phyloP scores from a whole-genome alignment of 2,888 invertebrate species.

The Alentia gelatinosa region DNA sequence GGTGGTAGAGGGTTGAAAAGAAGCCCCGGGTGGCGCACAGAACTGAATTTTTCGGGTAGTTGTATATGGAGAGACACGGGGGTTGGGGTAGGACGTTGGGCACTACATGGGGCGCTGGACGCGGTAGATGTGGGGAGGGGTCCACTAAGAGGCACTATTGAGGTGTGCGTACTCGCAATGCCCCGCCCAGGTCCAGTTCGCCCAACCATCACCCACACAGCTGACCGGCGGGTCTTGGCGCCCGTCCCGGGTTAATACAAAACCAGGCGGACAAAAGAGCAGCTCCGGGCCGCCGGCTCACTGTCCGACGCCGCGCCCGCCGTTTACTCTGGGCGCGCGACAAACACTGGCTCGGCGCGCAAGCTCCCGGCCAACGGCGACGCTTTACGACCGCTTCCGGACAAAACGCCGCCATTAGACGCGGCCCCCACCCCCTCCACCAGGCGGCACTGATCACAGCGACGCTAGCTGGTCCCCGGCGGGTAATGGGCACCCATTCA shows the following conservation, averaged over 20 bases:
- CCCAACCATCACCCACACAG: neutral
- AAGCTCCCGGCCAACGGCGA: neutral
- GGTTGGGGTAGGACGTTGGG: no score
- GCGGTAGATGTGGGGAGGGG: no score
- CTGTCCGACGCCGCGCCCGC: neutral
- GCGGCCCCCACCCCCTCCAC: neutral
- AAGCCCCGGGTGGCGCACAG: neutral
- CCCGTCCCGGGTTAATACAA: neutral
- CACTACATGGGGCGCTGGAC: no score
- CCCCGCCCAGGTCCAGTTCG: neutral
- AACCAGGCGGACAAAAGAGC: neutral
- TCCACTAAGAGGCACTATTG: no score
- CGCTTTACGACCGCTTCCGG: neutral
- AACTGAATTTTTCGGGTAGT: no score
- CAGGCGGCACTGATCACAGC: neutral
- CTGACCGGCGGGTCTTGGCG: no score
- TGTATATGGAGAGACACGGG: no score
- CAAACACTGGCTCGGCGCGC: neutral
- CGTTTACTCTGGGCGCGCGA: neutral
- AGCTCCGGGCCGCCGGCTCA: neutral
- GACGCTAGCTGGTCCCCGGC: neutral
- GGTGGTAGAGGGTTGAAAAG: neutral
- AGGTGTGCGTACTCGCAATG: no score
- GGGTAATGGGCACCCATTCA: conserved; percentile 18
- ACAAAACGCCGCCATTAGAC: neutral